A percentile compares a stretch with the other conserved stretches of the same genome.
phyloP scores from a whole-genome alignment of 2,113 vertebrate genomes.

The Lepus timidus region DNA sequence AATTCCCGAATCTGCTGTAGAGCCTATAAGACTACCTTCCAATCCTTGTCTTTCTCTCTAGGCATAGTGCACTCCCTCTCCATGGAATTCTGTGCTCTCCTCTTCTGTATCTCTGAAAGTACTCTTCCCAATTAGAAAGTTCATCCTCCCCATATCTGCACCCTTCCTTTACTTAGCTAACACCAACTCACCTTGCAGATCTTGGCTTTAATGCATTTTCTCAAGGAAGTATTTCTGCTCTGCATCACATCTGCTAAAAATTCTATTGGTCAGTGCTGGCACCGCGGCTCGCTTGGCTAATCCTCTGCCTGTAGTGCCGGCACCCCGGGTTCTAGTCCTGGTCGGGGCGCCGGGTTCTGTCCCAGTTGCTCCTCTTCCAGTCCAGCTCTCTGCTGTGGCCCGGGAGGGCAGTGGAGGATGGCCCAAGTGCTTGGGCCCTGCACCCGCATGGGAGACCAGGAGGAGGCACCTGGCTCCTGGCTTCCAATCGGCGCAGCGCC shows the following conservation, averaged over 20 bases:
- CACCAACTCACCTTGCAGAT: constrained; percentile 5
- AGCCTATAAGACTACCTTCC: background rate
- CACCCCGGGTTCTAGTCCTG: too few relatives aligned
- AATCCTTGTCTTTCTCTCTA: background rate
- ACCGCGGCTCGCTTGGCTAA: too few relatives aligned
- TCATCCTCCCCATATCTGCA: background rate
- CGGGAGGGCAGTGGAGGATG: too few relatives aligned
- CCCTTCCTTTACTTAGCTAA: background rate
- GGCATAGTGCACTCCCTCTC: background rate
- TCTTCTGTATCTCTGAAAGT: background rate
- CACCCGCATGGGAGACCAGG: too few relatives aligned
- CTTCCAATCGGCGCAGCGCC: too few relatives aligned
- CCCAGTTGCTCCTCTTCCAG: too few relatives aligned
- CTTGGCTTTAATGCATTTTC: constrained; percentile 22
- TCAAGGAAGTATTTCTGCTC: constrained; percentile 37
- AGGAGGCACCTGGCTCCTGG: too few relatives aligned
- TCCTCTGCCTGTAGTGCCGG: too few relatives aligned
- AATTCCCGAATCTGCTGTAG: background rate
- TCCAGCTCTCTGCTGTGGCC: too few relatives aligned
- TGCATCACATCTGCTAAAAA: background rate
- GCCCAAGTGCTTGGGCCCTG: too few relatives aligned
- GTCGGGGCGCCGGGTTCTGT: too few relatives aligned
- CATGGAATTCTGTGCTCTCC: background rate
- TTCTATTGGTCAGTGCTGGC: background rate
- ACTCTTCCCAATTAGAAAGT: constrained; percentile 23